These are phyloP conservation scores for Platichthys stellatus DNA, from an alignment of 2,113 vertebrate genomes.

Conservation along the genomic window DNA sequence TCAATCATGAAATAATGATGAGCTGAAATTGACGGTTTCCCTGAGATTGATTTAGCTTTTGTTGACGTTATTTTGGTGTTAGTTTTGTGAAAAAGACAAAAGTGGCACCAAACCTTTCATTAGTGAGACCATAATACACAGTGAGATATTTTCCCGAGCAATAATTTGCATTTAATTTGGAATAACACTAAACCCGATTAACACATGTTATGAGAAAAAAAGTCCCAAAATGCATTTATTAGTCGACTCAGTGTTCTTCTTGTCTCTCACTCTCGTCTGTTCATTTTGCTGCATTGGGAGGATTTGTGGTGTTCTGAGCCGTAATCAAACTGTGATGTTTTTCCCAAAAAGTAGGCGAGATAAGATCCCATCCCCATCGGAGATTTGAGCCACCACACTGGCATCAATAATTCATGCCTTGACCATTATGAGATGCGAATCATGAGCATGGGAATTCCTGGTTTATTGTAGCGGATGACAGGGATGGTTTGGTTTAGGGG, in stretches of 20 bases:
- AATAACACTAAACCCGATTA: too few relatives aligned
- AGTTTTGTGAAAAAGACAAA: too few relatives aligned
- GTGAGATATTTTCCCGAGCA: too few relatives aligned
- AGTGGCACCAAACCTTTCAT: too few relatives aligned
- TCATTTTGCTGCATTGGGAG: background rate
- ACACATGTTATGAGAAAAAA: too few relatives aligned
- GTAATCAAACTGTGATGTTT: conserved; percentile 34
- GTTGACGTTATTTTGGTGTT: too few relatives aligned
- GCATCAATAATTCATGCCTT: conserved; percentile 63
- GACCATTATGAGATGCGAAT: conserved; percentile 44
- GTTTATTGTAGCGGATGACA: background rate
- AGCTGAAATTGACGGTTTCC: too few relatives aligned
- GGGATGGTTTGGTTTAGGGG: conserved; percentile 10
- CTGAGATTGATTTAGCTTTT: too few relatives aligned
- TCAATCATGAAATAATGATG: too few relatives aligned
- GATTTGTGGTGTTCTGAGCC: conserved; percentile 25
- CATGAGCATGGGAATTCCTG: conserved; percentile 42
- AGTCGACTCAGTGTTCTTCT: background rate
- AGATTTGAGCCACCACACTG: conserved; percentile 19
- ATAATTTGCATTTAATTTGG: too few relatives aligned
- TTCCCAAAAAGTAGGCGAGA: conserved; percentile 19
- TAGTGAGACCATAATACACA: too few relatives aligned
- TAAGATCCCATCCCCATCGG: conserved; percentile 19
- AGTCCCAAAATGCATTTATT: background rate
- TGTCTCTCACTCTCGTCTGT: background rate